Conservation (phyloP, 2,797 vertebrate genomes). For the Myotis findleyi region DNA sequence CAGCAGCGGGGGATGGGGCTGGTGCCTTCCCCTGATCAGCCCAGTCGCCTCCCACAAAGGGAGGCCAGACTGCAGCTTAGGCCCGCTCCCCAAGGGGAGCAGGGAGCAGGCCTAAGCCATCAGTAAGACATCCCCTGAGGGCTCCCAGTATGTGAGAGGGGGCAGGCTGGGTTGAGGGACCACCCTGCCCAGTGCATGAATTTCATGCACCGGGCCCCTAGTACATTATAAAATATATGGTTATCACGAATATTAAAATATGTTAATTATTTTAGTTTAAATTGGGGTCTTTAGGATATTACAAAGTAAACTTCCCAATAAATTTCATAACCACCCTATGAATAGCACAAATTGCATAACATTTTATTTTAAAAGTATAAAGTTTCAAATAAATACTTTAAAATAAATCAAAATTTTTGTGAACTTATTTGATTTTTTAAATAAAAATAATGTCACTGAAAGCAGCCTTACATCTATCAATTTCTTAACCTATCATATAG, state of each 20-base stretch:
- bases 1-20: no score
- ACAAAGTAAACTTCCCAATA: background rate
- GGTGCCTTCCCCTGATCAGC: no score
- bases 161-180: no score
- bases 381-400: background rate
- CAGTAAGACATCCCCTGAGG: no score
- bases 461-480: background rate
- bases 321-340: background rate
- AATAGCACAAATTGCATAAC: background rate
- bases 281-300: background rate
- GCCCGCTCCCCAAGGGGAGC: no score
- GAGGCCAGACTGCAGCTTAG: no score
- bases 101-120: no score
- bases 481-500: background rate
- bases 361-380: background rate
- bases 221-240: background rate
- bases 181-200: no score
- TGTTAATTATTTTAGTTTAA: background rate
- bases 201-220: no score
- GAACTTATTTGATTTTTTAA: background rate
- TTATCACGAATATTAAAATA: background rate
- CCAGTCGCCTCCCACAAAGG: no score
- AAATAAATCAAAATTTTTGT: background rate
- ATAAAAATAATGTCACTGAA: background rate
- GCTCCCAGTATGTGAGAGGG: no score